Percentiles rank a stretch among this genome's conserved stretches.
Evolutionary conservation across 2,113 vertebrate genomes (phyloP).

Genomic region (Eurystomus gularis): DNA sequence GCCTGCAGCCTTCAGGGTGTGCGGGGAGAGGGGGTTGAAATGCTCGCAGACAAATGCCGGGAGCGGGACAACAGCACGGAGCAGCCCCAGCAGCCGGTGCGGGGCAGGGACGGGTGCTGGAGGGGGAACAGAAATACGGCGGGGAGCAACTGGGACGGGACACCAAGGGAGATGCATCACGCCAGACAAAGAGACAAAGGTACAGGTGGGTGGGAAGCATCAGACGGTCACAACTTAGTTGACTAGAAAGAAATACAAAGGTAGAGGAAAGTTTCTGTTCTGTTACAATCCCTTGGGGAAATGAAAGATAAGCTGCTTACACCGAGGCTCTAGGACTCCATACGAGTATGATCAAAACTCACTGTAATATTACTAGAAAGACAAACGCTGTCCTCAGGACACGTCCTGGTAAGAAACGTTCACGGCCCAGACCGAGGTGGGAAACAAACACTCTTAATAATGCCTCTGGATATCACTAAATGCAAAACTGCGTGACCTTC

Average conservation of each 20-base stretch:
- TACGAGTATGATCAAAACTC: background rate
- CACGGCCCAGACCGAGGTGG: background rate
- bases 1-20: rapidly evolving
- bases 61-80: background rate
- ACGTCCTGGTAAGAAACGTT: background rate
- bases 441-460: background rate
- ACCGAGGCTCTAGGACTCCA: background rate
- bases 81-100: background rate
- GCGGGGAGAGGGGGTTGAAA: background rate
- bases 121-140: background rate
- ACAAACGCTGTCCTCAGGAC: background rate
- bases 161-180: background rate
- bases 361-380: background rate
- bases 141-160: rapidly evolving
- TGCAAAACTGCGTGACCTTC: background rate
- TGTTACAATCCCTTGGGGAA: background rate
- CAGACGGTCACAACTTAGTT: background rate
- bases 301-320: background rate
- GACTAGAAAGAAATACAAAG: background rate
- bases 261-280: background rate
- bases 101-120: background rate
- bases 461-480: background rate
- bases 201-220: background rate
- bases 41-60: background rate
- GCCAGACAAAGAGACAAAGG: background rate